Evolutionary conservation across 2,113 vertebrate species (phyloP).

Genomic region (Montifringilla adamsi): DNA sequence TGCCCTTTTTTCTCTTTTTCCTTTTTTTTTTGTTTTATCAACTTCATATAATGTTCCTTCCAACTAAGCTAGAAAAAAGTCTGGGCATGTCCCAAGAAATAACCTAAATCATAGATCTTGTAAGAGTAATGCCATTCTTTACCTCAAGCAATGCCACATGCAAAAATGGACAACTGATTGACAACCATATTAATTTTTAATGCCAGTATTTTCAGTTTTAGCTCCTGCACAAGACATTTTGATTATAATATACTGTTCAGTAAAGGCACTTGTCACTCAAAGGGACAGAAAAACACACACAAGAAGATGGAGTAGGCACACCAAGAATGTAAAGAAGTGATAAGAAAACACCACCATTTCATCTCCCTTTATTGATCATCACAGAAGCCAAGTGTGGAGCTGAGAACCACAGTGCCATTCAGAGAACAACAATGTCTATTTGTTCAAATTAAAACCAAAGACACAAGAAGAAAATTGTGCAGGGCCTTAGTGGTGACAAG

Average conservation of each 20-base stretch:
- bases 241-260: conserved; percentile 39
- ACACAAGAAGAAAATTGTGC: background rate
- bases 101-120: conserved; percentile 14
- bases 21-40: background rate
- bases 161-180: conserved; percentile 60
- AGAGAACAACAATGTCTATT: background rate
- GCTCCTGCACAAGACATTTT: conserved; percentile 22
- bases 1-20: background rate
- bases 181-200: conserved; percentile 52
- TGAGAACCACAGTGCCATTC: background rate
- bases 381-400: background rate
- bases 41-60: background rate
- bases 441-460: background rate
- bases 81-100: background rate
- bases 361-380: background rate
- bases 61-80: background rate
- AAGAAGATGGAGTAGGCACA: conserved; percentile 29
- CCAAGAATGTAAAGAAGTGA: background rate
- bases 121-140: conserved; percentile 30
- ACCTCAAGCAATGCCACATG: conserved; percentile 46
- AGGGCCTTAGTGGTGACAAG: background rate
- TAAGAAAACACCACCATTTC: background rate
- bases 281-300: background rate
- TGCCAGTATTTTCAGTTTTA: conserved; percentile 1
- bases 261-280: conserved; percentile 56